These are phyloP conservation scores for Engraulis encrasicolus DNA, from an alignment of 2,113 vertebrate genomes.

Conservation along the genomic window DNA sequence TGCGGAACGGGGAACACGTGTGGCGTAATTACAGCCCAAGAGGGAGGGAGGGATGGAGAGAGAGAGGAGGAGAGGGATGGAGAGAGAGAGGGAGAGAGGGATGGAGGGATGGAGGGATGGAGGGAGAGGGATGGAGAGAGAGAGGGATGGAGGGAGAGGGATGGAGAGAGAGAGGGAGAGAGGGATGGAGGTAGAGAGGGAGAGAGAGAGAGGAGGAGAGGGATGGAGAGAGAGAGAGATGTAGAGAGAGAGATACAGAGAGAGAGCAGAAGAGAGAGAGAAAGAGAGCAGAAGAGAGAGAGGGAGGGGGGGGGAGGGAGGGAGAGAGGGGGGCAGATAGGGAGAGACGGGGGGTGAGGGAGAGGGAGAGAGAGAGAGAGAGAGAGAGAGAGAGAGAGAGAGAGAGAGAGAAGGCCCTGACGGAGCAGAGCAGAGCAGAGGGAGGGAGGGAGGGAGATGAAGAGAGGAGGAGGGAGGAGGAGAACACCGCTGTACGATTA, in stretches of 20 bases:
- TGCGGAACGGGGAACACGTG: constrained; percentile 27
- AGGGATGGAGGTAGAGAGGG: background rate
- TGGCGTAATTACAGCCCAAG: constrained; percentile 25
- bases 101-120: background rate
- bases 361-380: constrained; percentile 20
- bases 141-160: background rate
- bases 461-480: constrained; percentile 1
- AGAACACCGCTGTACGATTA: constrained; percentile 18
- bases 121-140: constrained; percentile 4
- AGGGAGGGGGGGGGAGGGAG: background rate
- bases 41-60: constrained; percentile 15
- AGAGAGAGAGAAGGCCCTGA: constrained; percentile 10
- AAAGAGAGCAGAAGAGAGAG: no score
- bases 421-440: constrained; percentile 11
- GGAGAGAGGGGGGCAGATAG: background rate
- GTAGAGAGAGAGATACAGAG: no score
- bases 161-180: background rate
- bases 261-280: constrained; percentile 23
- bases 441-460: background rate
- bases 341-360: background rate
- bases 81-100: background rate
- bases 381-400: constrained; percentile 11
- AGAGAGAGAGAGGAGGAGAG: background rate
- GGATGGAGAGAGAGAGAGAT: constrained; percentile 1
- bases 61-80: constrained; percentile 19